phyloP scores from a whole-genome alignment of 2,113 vertebrate species.

The Desmodus rotundus region DNA sequence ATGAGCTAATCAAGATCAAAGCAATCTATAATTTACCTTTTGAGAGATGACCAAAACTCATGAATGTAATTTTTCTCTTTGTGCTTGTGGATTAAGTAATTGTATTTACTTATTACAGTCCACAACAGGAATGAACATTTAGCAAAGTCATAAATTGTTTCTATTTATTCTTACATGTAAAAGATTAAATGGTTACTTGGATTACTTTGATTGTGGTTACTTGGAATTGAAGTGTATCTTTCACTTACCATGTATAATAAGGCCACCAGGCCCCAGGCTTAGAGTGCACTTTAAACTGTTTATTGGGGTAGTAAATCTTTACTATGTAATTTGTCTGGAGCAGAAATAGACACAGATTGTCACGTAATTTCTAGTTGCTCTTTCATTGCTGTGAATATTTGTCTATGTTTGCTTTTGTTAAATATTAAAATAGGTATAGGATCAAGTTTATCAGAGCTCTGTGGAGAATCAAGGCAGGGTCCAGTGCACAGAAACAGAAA shows the following conservation, averaged over 20 bases:
- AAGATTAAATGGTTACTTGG: constrained; percentile 5
- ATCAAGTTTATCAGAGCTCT: constrained; percentile 9
- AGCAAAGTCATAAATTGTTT: constrained; percentile 26
- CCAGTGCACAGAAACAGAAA: not conserved
- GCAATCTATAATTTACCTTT: constrained; percentile 42
- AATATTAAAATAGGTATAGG: constrained; percentile 31
- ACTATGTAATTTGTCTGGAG: constrained; percentile 24
- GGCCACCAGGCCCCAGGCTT: not conserved
- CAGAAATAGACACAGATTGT: constrained; percentile 43
- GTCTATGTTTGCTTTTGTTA: constrained; percentile 19
- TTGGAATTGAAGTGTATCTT: constrained; percentile 5
- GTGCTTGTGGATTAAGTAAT: constrained; percentile 34
- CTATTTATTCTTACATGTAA: constrained; percentile 12
- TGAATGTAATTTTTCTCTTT: constrained; percentile 36
- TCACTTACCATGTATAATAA: not conserved
- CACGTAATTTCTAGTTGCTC: not conserved
- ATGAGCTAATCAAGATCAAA: constrained; percentile 24
- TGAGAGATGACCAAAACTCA: constrained; percentile 29
- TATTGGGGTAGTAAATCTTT: not conserved
- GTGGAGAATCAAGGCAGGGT: not conserved
- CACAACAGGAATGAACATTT: not conserved
- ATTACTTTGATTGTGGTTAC: constrained; percentile 6
- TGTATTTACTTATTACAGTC: constrained; percentile 28
- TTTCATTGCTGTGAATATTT: constrained; percentile 40
- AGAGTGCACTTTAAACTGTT: not conserved